A percentile compares a stretch with the other conserved stretches of the same genome.
These are phyloP conservation scores for Automeris io DNA, from an alignment of 2,888 invertebrate genomes.

Conservation along the genomic window DNA sequence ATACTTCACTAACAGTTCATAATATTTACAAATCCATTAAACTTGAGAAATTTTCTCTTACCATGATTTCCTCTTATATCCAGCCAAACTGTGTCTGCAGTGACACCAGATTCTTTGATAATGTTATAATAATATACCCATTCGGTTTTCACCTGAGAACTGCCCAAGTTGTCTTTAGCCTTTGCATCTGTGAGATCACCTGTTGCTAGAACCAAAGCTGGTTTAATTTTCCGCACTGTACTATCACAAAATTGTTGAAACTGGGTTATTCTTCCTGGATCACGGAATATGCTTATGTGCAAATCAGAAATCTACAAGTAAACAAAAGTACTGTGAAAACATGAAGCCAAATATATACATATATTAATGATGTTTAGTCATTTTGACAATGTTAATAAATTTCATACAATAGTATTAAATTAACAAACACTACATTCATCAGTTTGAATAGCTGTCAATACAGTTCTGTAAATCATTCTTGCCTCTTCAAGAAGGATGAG, in stretches of 20 bases:
- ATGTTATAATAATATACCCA: conserved; percentile 88
- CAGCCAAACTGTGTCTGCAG: conserved; percentile 86
- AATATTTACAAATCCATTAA: not conserved
- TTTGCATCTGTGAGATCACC: conserved; percentile 95
- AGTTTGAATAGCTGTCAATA: too few species aligned
- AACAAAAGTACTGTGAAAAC: too few species aligned
- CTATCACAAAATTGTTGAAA: conserved; percentile 87
- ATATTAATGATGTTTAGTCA: too few species aligned
- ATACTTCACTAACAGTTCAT: not conserved
- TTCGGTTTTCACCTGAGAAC: conserved; percentile 87
- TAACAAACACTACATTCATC: too few species aligned
- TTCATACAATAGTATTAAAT: too few species aligned
- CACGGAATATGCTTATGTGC: conserved; percentile 91
- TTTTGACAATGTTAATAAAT: too few species aligned
- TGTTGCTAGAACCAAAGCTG: conserved; percentile 87
- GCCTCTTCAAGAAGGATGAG: too few species aligned
- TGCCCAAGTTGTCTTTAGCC: conserved; percentile 85
- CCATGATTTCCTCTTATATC: conserved; percentile 96
- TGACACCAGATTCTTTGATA: conserved; percentile 80
- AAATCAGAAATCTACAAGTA: conserved; percentile 87
- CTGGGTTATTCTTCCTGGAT: conserved; percentile 83
- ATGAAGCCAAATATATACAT: too few species aligned
- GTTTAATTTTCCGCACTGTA: conserved; percentile 84
- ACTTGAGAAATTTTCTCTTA: conserved; percentile 37
- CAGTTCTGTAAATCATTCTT: too few species aligned